Evolutionary conservation across 2,113 vertebrate genomes (phyloP).

Genomic region (Rhinoptilus africanus): DNA sequence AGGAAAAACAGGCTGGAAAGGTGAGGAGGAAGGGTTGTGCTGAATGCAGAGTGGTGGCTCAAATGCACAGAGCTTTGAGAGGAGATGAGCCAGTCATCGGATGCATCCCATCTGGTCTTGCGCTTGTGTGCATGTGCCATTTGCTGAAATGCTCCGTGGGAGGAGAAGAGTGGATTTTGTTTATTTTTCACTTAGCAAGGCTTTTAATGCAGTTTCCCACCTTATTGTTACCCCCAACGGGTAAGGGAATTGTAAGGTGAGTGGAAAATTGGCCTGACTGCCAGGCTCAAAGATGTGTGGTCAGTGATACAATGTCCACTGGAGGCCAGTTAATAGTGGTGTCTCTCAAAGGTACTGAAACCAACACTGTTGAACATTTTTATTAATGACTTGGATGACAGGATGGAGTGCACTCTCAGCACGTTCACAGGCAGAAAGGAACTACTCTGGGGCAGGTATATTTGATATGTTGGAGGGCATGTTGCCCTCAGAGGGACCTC

Average conservation of each 20-base stretch:
- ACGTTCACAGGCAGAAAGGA: neutral
- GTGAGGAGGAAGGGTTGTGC: neutral
- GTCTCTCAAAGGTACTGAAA: neutral
- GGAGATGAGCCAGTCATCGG: neutral
- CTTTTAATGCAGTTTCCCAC: neutral
- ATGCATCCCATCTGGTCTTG: neutral
- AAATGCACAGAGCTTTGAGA: neutral
- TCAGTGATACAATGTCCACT: neutral
- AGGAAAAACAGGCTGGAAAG: neutral
- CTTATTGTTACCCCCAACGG: neutral
- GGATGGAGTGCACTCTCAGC: neutral
- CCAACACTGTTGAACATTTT: neutral
- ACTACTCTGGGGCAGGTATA: neutral
- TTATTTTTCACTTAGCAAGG: neutral
- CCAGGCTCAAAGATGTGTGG: neutral
- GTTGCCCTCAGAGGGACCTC: neutral
- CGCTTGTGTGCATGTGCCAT: neutral
- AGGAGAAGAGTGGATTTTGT: neutral
- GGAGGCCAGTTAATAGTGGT: neutral
- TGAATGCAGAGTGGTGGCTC: neutral
- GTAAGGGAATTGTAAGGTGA: neutral
- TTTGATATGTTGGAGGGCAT: neutral
- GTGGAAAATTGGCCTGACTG: neutral
- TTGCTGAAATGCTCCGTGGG: neutral
- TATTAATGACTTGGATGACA: neutral